phyloP scores from a whole-genome alignment of 2,113 vertebrate genomes.

The Cranoglanis bouderius region DNA sequence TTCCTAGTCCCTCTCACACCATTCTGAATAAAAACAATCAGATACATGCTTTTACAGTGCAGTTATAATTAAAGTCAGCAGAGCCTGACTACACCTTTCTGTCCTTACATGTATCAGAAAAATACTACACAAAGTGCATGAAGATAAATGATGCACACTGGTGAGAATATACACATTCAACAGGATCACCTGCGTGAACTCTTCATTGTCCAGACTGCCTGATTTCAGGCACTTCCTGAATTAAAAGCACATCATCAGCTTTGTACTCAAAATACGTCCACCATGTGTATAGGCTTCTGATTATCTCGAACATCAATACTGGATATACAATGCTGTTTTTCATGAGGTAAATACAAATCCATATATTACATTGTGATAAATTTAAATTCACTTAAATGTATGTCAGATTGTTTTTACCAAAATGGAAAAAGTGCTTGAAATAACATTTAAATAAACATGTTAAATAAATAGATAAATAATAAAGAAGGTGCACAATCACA shows the following conservation, averaged over 20 bases:
- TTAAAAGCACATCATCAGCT: slow-evolving; percentile 7
- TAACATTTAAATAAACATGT: slow-evolving; percentile 15
- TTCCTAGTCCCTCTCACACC: too few species aligned
- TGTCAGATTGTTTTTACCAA: neutral
- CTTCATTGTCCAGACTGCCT: neutral
- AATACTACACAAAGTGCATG: slow-evolving; percentile 7
- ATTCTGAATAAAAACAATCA: neutral
- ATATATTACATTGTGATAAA: slow-evolving; percentile 9
- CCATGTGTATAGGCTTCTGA: neutral
- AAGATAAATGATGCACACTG: neutral
- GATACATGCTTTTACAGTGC: slow-evolving; percentile 26
- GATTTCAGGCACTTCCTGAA: too few species aligned
- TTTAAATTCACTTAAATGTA: neutral
- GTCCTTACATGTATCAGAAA: neutral
- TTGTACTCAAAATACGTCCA: neutral
- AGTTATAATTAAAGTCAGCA: slow-evolving; percentile 10
- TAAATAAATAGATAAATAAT: slow-evolving; percentile 25
- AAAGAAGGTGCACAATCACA: slow-evolving; percentile 32
- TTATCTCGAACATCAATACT: slow-evolving; percentile 22
- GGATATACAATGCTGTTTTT: neutral
- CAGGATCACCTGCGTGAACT: slow-evolving; percentile 8
- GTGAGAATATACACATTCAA: neutral
- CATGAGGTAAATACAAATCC: slow-evolving; percentile 34
- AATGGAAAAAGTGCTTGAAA: slow-evolving; percentile 22
- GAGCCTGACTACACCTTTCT: neutral